Conservation (phyloP, 2,888 invertebrate genomes). For the Pomacea canaliculata region DNA sequence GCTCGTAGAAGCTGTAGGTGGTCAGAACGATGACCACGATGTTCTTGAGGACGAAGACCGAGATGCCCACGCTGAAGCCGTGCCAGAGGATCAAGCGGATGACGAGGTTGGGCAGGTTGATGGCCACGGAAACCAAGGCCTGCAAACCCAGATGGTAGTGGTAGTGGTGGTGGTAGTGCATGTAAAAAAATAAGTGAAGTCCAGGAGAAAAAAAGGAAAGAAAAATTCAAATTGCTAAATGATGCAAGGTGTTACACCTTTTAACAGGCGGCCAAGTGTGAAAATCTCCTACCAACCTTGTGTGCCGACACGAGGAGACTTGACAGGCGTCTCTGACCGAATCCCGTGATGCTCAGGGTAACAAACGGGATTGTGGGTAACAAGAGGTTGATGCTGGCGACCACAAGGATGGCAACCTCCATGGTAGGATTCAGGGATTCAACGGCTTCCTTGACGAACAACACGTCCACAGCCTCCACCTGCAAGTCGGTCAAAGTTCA, state of each 20-base stretch:
- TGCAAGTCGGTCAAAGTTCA: background rate
- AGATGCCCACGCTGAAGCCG: slow-evolving; percentile 71
- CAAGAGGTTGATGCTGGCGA: slow-evolving; percentile 73
- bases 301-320: slow-evolving; percentile 46
- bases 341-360: slow-evolving; percentile 72
- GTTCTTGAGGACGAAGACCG: slow-evolving; percentile 75
- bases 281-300: background rate
- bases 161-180: background rate
- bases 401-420: slow-evolving; percentile 71
- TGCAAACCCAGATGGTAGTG: background rate
- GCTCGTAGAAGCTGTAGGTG: slow-evolving; percentile 59
- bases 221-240: too few species aligned
- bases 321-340: slow-evolving; percentile 62
- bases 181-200: background rate
- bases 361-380: slow-evolving; percentile 74
- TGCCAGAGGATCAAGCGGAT: slow-evolving; percentile 74
- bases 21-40: slow-evolving; percentile 72
- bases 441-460: slow-evolving; percentile 65
- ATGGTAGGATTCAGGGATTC: slow-evolving; percentile 58
- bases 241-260: too few species aligned
- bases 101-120: slow-evolving; percentile 73
- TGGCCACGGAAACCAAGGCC: slow-evolving; percentile 15
- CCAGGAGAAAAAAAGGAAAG: too few species aligned
- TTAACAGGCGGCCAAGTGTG: too few species aligned
- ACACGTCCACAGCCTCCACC: slow-evolving; percentile 71